Evolutionary conservation across 2,797 vertebrate genomes (phyloP), one percentile per base, ranked within the genome.

Genomic region (Neosilurus mollespiculum): DNA sequence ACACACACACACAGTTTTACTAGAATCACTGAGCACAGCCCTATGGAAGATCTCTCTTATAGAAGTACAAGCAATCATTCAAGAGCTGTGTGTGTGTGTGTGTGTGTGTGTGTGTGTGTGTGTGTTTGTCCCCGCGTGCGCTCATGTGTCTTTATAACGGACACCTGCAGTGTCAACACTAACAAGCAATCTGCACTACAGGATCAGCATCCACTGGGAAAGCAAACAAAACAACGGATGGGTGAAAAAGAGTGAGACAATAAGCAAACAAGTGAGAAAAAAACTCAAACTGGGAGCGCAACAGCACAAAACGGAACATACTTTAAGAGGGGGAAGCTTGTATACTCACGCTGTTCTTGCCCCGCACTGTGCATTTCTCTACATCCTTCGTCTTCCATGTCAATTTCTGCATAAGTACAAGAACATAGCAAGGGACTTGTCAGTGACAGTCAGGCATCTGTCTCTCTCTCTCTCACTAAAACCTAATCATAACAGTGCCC

Each of bases 361-460:
- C 95, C 86, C 95, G 91, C 92, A 96, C 93, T 7, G 94, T 95
- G 90, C 95, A 96, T 88, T 96, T 96, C 83, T 94, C 94, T 89
- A 96, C 93, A 85, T 95, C 94, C 89, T 95, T 95, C 62, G 94
- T 95, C 88, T 95, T 95, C 95, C 95, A 96, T 73, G 94, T 95
- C 89, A 95, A 92, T 88, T 95, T 96, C 95, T 96, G 90, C 4
- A 18, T 9, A 56, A 72, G 53, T 62, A 58, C 3, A 69, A 9
- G 34, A 34, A 53, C 14, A 58, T 9, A 56, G 7, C 30, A 56
- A 78, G 30, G 66, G 59, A 64, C 9, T 10, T 43, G 30, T 64
- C 20, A 34, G 43, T 30, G 73, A 84, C 49, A 70, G 84, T 66
- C 22, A 83, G 18, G n/a, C 49, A 75, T 30, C 4, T n/a, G n/a